Evolutionary conservation across 2,888 invertebrate species (phyloP), one percentile per base, ranked within the genome.

Genomic region (Rambutsinella grinnellia): DNA sequence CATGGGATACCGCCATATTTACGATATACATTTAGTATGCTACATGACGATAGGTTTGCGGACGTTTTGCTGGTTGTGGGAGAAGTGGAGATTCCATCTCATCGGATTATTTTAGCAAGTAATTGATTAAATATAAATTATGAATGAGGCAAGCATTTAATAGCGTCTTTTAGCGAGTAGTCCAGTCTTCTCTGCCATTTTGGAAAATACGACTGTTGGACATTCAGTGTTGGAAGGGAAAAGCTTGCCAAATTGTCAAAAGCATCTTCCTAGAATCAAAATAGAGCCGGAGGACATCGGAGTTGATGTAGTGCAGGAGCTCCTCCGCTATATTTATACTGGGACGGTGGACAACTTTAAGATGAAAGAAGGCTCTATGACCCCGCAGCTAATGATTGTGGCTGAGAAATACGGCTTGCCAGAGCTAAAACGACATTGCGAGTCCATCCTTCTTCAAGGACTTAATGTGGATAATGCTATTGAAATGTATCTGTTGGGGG

Each of bases 61-160:
- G 82, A 82, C 61, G 67, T 82, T 1, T 66, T 77, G 8, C 47
- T 82, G 0, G 80, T 79, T 26, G 69, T 76, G 21, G 79, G 76
- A 10, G 58, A 76, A 5, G 78, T 78, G 15, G 79, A 80, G 63
- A 54, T 82, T 49, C 72, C 69, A 5, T 79, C 79, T 28, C 82
- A 82, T 49, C 57, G 81, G 62, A 79, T 82, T 23, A 80, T 82
- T 63, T 27, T 82, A 15, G 79, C 81, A 10, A 78, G 82, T 81
- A 58, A 79, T 62, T 36, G 5, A 56, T 53, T 26, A 8, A 54
- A 19, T n/a, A n/a, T n/a, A n/a, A 10, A 44, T n/a, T 15, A 44
- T 17, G 3, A 28, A 8, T 44, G 46, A 49, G 24, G 47, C 17
- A 23, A n/a, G n/a, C n/a, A n/a, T n/a, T n/a, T n/a, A n/a, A n/a